These are phyloP conservation scores for Epinephelus coioides DNA, from an alignment of 2,797 vertebrate genomes.

Conservation along the genomic window DNA sequence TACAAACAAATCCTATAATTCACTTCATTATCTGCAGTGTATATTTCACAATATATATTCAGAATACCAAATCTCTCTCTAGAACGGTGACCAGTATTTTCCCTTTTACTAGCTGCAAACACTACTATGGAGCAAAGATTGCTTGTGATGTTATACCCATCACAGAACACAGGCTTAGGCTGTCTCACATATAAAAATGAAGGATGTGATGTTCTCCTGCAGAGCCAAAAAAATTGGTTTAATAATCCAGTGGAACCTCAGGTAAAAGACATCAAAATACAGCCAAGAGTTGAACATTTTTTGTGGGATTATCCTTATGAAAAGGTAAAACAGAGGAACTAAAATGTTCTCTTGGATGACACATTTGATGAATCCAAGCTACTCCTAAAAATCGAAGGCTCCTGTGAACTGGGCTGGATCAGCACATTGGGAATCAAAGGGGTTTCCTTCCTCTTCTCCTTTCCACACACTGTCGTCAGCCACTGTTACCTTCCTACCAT, in stretches of 20 bases:
- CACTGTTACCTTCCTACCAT: slow-evolving; percentile 14
- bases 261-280: slow-evolving; percentile 28
- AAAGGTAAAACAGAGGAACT: slow-evolving; percentile 8
- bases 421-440: neutral
- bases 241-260: slow-evolving; percentile 38
- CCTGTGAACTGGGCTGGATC: slow-evolving; percentile 7
- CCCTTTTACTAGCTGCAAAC: slow-evolving; percentile 44
- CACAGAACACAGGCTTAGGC: neutral
- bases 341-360: slow-evolving; percentile 5
- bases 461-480: neutral
- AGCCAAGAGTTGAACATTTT: slow-evolving; percentile 3
- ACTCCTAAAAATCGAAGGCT: slow-evolving; percentile 34
- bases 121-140: slow-evolving; percentile 34
- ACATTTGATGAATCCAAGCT: slow-evolving; percentile 26
- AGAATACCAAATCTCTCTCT: slow-evolving; percentile 60
- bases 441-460: slow-evolving; percentile 27
- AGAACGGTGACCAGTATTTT: slow-evolving; percentile 51
- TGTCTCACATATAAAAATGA: slow-evolving; percentile 22
- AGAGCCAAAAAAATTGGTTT: slow-evolving; percentile 3
- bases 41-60: slow-evolving; percentile 76
- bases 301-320: neutral
- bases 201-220: slow-evolving; percentile 13
- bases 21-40: slow-evolving; percentile 61
- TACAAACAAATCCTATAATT: slow-evolving; percentile 69
- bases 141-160: slow-evolving; percentile 10